Evolutionary conservation across 2,888 invertebrate genomes (phyloP).

Genomic region (Metacarcinus magister): DNA sequence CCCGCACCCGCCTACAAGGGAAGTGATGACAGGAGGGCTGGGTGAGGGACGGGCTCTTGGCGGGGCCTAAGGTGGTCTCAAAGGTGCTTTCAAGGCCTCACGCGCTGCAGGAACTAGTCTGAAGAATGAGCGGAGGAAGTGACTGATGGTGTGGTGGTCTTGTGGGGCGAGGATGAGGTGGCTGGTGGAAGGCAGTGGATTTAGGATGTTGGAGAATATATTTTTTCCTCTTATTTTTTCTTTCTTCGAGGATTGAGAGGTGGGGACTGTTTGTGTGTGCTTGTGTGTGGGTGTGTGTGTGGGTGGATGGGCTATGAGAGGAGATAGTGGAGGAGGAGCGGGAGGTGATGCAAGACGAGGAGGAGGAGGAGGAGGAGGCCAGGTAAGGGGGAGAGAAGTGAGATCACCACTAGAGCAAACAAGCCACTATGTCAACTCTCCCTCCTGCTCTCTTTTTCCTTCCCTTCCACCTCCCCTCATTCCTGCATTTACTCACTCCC

Average conservation of each 20-base stretch:
- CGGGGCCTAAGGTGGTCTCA: neutral
- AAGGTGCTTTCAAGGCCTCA: neutral
- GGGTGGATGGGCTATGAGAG: neutral
- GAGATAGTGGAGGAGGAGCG: neutral
- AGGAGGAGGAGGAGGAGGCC: neutral
- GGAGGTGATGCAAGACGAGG: neutral
- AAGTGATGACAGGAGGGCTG: neutral
- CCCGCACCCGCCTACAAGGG: neutral
- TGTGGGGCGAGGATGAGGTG: neutral
- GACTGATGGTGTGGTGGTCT: neutral
- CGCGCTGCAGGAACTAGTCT: neutral
- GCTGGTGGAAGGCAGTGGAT: neutral
- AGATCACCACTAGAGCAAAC: conserved; percentile 38
- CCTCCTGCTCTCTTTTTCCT: neutral
- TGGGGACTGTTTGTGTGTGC: neutral
- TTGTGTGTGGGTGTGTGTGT: neutral
- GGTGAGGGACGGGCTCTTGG: conserved; percentile 4
- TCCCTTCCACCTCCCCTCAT: neutral
- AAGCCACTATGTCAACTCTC: conserved; percentile 36
- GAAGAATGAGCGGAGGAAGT: neutral
- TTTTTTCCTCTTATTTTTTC: neutral
- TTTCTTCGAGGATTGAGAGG: neutral
- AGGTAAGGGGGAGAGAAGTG: conserved; percentile 3
- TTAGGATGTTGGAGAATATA: neutral
- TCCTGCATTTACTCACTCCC: neutral